Evolutionary conservation across 92 coral and sea anemone species (phyloP), one percentile per base, ranked within the genome.

Genomic region (Blastomussa wellsi): DNA sequence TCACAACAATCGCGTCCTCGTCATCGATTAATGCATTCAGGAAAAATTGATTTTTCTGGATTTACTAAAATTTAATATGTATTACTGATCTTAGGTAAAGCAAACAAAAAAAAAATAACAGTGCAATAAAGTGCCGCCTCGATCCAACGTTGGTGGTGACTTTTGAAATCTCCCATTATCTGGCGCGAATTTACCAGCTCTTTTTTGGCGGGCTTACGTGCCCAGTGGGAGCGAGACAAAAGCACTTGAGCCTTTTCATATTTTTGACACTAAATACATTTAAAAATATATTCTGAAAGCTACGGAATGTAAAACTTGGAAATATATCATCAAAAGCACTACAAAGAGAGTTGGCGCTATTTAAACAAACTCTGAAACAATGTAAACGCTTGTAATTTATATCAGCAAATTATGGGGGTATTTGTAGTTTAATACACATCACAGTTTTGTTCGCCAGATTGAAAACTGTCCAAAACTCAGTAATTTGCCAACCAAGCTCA

Each of bases 361-460:
- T 71, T 36, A 82, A 82, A 82, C 86, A 82, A 53, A 51, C 59
- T 70, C 78, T 52, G 78, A 82, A 82, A 70, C 78, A 82, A 52
- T 67, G 84, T 81, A 44, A 81, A 81, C 55, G 37, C 53, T 82
- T 13, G 35, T 39, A 71, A 72, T 71, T 82, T 51, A 64, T 49
- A 69, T 51, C 52, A 17, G 67, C 51, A 33, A 81, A 68, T 81
- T 78, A 19, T 53, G 44, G 17, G 28, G 80, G 62, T 48, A 48
- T 70, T 37, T 70, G 47, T 37, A 36, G 44, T 37, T 24, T 36
- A 28, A 10, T 35, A 24, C 6, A 5, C 17, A 0, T 33, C 1
- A 24, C n/a, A 36, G 47, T 33, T 7, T 68, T 19, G 73, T 39
- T 3, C 74, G 42, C 42, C 26, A 48, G 44, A 35, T 15, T 35